Percentiles rank a stretch among this genome's conserved stretches.
phyloP scores from a whole-genome alignment of 2,113 vertebrate species.

The Tachysurus vachellii region DNA sequence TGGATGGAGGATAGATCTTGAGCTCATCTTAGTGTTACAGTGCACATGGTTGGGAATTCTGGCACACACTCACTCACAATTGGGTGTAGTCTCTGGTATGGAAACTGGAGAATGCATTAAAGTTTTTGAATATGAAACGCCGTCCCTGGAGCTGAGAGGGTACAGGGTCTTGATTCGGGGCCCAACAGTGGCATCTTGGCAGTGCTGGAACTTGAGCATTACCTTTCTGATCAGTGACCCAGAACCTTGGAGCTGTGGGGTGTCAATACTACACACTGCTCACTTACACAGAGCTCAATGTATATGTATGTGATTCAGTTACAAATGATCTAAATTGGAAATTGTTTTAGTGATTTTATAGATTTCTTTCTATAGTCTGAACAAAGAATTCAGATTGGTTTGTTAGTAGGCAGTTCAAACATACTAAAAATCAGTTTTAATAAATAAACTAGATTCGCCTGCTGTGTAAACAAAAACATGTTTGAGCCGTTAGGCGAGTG shows the following conservation, averaged over 20 bases:
- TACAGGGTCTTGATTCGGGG: too few relatives aligned
- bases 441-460: background rate
- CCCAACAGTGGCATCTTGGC: too few relatives aligned
- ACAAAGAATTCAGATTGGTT: background rate
- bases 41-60: background rate
- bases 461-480: background rate
- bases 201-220: too few relatives aligned
- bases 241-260: background rate
- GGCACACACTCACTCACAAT: background rate
- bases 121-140: too few relatives aligned
- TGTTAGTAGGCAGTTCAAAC: background rate
- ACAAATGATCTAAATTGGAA: too few relatives aligned
- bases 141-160: too few relatives aligned
- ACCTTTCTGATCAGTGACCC: background rate
- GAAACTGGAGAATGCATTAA: background rate
- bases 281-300: background rate
- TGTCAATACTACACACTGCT: too few relatives aligned
- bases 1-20: background rate
- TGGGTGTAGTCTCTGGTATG: background rate
- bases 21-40: background rate
- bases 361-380: background rate
- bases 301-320: background rate
- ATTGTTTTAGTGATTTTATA: background rate
- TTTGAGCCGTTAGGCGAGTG: constrained; percentile 27
- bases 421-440: background rate